Conservation (phyloP, 2,888 invertebrate species). For the Eupithecia centaureata region DNA sequence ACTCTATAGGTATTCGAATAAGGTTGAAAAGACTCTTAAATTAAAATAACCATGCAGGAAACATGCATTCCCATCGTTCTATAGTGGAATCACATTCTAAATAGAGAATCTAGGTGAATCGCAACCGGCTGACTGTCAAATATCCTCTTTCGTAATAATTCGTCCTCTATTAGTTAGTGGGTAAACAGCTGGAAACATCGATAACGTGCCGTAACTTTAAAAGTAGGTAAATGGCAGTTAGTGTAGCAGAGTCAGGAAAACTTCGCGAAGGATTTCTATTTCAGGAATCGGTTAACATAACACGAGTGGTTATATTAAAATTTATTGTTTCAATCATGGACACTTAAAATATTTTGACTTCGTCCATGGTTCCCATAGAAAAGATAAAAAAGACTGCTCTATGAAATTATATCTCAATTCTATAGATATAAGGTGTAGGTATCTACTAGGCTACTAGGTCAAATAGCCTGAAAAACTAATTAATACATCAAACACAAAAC, state of each 20-base stretch:
- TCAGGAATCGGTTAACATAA: background rate
- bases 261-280: background rate
- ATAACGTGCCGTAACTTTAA: slow-evolving; percentile 42
- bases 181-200: background rate
- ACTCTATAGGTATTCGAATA: slow-evolving; percentile 31
- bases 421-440: no score
- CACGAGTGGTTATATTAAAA: background rate
- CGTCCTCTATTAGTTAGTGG: background rate
- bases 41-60: slow-evolving; percentile 57
- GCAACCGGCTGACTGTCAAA: slow-evolving; percentile 4
- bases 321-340: background rate
- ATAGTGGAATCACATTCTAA: slow-evolving; percentile 49
- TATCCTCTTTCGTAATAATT: background rate
- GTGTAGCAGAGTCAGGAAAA: background rate
- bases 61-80: slow-evolving; percentile 55
- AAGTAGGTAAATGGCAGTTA: slow-evolving; percentile 1
- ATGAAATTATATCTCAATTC: no score
- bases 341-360: no score
- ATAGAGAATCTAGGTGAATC: slow-evolving; percentile 41
- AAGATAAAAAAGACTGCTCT: no score
- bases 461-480: no score
- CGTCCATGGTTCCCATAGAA: no score
- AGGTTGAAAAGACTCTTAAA: slow-evolving; percentile 32
- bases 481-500: background rate
- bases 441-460: no score